Evolutionary conservation across 1,140 invertebrate species (phyloP), one percentile per base, ranked within the genome.

Genomic region (Charaxes varanes): DNA sequence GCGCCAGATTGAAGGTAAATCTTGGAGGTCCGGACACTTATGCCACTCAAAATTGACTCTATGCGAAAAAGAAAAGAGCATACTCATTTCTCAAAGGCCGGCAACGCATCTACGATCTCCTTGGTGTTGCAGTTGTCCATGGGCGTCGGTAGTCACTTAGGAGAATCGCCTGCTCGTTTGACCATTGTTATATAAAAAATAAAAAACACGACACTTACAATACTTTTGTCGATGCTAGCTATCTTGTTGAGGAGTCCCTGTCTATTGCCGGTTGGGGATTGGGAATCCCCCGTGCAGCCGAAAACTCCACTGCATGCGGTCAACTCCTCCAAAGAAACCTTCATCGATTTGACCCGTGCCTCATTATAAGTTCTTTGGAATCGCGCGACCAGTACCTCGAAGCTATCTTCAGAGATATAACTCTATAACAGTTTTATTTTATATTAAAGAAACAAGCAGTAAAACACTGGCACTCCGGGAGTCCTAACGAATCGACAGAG

Each of bases 371-470:
- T 53, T 8, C 48, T 46, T 36, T 73, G 71, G 33, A 62, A 63
- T 3, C 33, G 37, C 4, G 63, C 2, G 5, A 79, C 71, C 12
- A 73, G 24, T 0, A 69, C 14, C 40, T 76, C 71, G 22, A 63
- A 63, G 0, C 53, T 40, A 4, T 59, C 60, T 12, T 31, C 40
- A 2, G 42, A 37, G 10, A 58, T 18, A n/a, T 30, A 35, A 1
- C 16, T 46, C 51, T 53, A 13, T 1, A 46, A 50, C n/a, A n/a
- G n/a, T n/a, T n/a, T n/a, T n/a, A n/a, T n/a, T n/a, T n/a, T n/a
- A n/a, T n/a, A n/a, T n/a, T n/a, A n/a, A n/a, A n/a, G n/a, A n/a
- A n/a, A n/a, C n/a, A n/a, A n/a, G n/a, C n/a, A n/a, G n/a, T n/a
- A n/a, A n/a, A n/a, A n/a, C n/a, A n/a, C n/a, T n/a, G n/a, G n/a